phyloP scores from a whole-genome alignment of 2,888 invertebrate species.

The Eubasilissa splendida region DNA sequence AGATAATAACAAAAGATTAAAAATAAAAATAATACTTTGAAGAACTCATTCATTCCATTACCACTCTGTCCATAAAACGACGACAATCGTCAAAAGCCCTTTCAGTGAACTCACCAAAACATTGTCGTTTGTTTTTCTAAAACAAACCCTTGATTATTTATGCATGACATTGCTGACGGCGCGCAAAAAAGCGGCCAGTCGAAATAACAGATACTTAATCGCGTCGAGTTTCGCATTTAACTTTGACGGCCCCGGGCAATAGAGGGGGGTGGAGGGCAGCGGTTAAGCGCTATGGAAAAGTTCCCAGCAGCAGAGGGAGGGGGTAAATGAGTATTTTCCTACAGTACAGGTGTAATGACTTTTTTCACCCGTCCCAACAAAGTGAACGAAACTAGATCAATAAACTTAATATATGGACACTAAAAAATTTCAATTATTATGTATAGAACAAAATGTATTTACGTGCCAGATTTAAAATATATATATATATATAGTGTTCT shows the following conservation, averaged over 20 bases:
- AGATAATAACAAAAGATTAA: too few species aligned
- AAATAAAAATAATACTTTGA: too few species aligned
- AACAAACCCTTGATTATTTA: not conserved
- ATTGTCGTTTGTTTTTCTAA: not conserved
- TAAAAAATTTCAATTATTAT: too few species aligned
- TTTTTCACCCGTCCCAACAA: too few species aligned
- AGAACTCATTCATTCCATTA: too few species aligned
- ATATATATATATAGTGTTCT: too few species aligned
- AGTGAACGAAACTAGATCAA: too few species aligned
- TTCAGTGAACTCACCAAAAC: not conserved
- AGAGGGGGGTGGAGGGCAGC: not conserved
- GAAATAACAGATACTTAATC: slow-evolving; percentile 3
- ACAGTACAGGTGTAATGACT: too few species aligned
- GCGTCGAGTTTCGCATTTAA: slow-evolving; percentile 24
- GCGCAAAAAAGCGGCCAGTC: slow-evolving; percentile 1
- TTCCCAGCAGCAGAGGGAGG: not conserved
- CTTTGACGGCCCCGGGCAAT: slow-evolving; percentile 10
- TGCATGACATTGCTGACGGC: not conserved
- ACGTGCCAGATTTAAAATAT: too few species aligned
- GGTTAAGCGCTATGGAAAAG: slow-evolving; percentile 11
- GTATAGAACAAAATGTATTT: too few species aligned
- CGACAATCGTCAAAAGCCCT: not conserved
- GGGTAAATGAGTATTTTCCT: too few species aligned
- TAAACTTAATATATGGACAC: too few species aligned
- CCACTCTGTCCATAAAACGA: not conserved